Evolutionary conservation across 30 jellyfish, hydroid and myxozoan species (phyloP), one percentile per base, ranked within the genome.

Genomic region (Pelagia noctiluca): DNA sequence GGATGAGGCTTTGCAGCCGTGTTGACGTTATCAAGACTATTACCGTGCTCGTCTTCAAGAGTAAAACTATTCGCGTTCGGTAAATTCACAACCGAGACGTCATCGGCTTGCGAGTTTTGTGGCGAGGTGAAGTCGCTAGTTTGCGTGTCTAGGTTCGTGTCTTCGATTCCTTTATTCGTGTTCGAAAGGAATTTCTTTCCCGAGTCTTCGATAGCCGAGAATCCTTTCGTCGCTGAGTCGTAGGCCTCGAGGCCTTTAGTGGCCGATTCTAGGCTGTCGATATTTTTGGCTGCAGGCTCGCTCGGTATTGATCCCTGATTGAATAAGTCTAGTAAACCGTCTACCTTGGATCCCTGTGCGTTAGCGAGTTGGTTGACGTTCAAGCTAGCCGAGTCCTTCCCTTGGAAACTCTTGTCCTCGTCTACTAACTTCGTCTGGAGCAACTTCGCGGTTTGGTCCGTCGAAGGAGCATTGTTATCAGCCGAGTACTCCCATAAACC

Each of bases 21-120:
- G 28, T 62, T 64, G 22, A 52, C 18, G 1, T 89, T 22, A 8
- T 62, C 95, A n/a, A 93, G 30, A 25, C 54, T 25, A 50, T 88
- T 81, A 21, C 98, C 98, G 30, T 93, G 96, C 30, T 93, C 98
- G 52, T 93, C 98, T 82, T 93, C 98, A 3, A 93, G 50, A 30
- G 97, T 81, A 68, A 48, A 71, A 10, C 89, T 38, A 49, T 83
- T 86, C 4, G 98, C 96, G 61, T 83, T 86, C 4, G 98, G 97
- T 23, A 93, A 52, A 12, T 84, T 93, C 30, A 93, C 96, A 16
- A 93, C 98, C 0, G 93, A 86, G 35, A 93, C 97, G 63, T 31
- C 93, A 34, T 78, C 88, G 2, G 68, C 16, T 8, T 25, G 68
- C 76, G 78, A 18, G 29, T 25, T 30, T 53, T 48, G 67, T 65